Percentiles rank a stretch among this genome's conserved stretches.
Conservation (phyloP, 1,140 invertebrate species). For the Limonius californicus region DNA sequence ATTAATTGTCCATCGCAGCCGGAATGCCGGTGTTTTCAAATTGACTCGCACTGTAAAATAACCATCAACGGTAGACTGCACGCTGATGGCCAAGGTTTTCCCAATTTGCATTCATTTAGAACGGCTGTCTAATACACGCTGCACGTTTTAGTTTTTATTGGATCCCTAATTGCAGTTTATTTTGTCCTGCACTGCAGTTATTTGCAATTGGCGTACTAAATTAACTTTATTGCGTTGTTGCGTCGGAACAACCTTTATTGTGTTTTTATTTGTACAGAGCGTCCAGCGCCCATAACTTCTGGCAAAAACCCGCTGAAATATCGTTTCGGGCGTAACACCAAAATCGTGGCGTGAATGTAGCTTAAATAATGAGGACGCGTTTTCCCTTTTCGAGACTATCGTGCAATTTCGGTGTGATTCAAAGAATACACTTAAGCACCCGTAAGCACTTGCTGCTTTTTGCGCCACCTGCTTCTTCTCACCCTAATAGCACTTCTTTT, state of each 20-base stretch:
- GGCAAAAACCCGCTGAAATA: too few relatives aligned
- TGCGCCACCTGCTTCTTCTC: constrained; percentile 17
- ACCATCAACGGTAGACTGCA: too few relatives aligned
- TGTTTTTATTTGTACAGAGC: neutral
- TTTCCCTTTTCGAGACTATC: neutral
- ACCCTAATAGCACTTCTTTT: constrained; percentile 8
- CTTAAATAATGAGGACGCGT: neutral
- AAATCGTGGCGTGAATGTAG: neutral
- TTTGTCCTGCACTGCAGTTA: constrained; percentile 9
- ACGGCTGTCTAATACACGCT: too few relatives aligned
- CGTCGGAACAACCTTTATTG: neutral
- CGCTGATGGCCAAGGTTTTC: too few relatives aligned
- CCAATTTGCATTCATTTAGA: too few relatives aligned
- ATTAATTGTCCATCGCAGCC: neutral
- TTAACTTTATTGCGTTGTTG: neutral
- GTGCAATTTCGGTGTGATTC: neutral
- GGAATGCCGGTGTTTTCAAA: neutral
- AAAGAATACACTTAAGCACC: constrained; percentile 3
- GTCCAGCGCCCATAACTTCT: neutral
- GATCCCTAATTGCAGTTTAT: neutral
- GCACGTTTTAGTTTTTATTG: neutral
- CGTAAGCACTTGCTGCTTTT: constrained; percentile 5
- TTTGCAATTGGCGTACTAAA: constrained; percentile 8
- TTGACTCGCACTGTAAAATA: too few relatives aligned
- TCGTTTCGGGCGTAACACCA: neutral